Conservation (phyloP, 2,113 vertebrate species). For the Solea senegalensis region DNA sequence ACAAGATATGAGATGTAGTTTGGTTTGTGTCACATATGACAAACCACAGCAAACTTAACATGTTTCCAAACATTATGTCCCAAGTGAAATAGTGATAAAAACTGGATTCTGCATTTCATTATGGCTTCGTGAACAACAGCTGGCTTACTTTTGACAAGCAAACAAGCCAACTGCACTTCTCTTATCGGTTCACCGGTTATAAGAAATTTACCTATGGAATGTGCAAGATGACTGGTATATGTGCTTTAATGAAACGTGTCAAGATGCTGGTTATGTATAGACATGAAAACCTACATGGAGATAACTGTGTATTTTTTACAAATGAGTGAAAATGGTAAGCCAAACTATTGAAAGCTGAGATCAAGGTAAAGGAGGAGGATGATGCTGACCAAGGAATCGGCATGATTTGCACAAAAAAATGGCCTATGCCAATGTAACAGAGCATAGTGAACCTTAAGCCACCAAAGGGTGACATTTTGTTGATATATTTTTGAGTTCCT, state of each 20-base stretch:
- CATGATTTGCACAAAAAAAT: constrained; percentile 75
- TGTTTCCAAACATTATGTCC: constrained; percentile 15
- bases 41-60: constrained; percentile 22
- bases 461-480: constrained; percentile 42
- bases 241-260: constrained; percentile 64
- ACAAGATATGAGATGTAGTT: constrained; percentile 16
- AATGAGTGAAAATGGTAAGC: constrained; percentile 64
- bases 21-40: constrained; percentile 24
- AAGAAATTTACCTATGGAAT: constrained; percentile 51
- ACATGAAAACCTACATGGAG: constrained; percentile 36
- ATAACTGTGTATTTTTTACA: constrained; percentile 65
- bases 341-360: constrained; percentile 73
- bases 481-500: constrained; percentile 18
- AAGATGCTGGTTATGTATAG: constrained; percentile 56
- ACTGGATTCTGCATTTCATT: constrained; percentile 12
- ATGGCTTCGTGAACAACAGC: constrained; percentile 11
- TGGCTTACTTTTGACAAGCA: constrained; percentile 15
- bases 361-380: constrained; percentile 42
- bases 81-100: constrained; percentile 6
- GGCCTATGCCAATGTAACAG: constrained; percentile 56
- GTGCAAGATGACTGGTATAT: constrained; percentile 65
- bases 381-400: constrained; percentile 59
- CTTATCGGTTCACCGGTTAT: constrained; percentile 5
- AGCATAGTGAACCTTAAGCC: constrained; percentile 55
- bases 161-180: constrained; percentile 17